Evolutionary conservation across 2,113 vertebrate genomes (phyloP).

Genomic region (Lycaon pictus): DNA sequence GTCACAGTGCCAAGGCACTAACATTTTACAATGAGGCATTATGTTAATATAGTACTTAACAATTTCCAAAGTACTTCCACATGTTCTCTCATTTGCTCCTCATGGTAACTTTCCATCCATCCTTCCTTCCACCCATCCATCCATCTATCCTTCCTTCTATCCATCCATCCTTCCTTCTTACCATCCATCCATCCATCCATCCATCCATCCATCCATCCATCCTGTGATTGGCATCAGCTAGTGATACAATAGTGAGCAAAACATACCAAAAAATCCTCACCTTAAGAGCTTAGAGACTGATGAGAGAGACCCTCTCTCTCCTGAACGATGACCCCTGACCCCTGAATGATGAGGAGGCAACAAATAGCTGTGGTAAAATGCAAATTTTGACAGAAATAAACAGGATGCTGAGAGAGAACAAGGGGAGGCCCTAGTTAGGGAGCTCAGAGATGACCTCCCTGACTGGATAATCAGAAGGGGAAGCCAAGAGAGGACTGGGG

Average conservation of each 20-base stretch:
- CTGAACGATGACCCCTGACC: too few species aligned
- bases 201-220: too few species aligned
- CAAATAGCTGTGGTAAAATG: background rate
- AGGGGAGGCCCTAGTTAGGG: background rate
- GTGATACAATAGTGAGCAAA: background rate
- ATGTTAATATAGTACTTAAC: background rate
- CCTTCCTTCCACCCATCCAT: background rate
- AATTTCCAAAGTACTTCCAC: background rate
- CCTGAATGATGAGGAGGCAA: background rate
- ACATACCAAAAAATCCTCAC: background rate
- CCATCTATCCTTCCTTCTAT: background rate
- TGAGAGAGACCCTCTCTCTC: background rate
- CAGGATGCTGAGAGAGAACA: background rate
- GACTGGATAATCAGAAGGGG: background rate
- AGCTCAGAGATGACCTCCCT: background rate
- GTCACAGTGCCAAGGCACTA: background rate
- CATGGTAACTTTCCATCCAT: background rate
- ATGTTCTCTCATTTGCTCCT: background rate
- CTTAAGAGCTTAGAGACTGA: background rate
- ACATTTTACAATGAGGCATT: background rate
- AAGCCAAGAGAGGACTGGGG: background rate
- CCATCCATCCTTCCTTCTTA: too few species aligned
- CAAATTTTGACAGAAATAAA: background rate
- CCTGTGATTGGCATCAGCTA: background rate
- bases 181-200: background rate